Base-by-base conservation (phyloP, 2,888 invertebrate species). In the Arctia plantaginis region DNA sequence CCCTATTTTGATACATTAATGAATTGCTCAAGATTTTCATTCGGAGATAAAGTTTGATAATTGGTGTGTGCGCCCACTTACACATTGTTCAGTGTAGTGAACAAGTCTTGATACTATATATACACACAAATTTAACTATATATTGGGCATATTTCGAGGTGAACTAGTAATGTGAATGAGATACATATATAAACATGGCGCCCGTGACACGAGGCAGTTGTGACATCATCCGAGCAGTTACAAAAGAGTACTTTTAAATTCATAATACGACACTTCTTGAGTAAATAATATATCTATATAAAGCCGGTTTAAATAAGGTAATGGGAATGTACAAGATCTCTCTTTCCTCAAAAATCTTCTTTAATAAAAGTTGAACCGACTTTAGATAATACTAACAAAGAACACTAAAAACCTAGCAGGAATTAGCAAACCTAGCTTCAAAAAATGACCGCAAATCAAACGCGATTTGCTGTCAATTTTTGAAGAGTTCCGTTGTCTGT, bases 101-200 rank as follows among this genome's bases (percentile, higher is more conserved):
- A 62, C 66, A 59, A 59, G 47, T 20, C 39, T 68, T 79, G 78
- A 73, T 75, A 75, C 80, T 80, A 74, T 80, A 12, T 10, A 55
- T 20, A 23, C n/a, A 8, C 23, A 55, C 10, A 55, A 23, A 82
- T 80, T 83, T 72, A 83, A 77, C 80, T 75, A 75, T 76, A 68
- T 77, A 75, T 77, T 75, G 77, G 72, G 75, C 71, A 71, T 74
- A 74, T 73, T 77, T 79, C 82, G 82, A 85, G 85, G 85, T 85
- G 80, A 85, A 78, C 83, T 12, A 59, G 84, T 79, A n/a, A 23
- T 66, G 68, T 75, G 75, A 78, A 71, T 75, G 77, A 78, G 75
- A 66, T 80, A 79, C 75, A 80, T 80, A 81, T 77, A 77, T 33
- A 33, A 69, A 66, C 75, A 78, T 66, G 78, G 67, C 80, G 83